phyloP scores from a whole-genome alignment of 64 coral and sea anemone species.

The Montipora cactus region DNA sequence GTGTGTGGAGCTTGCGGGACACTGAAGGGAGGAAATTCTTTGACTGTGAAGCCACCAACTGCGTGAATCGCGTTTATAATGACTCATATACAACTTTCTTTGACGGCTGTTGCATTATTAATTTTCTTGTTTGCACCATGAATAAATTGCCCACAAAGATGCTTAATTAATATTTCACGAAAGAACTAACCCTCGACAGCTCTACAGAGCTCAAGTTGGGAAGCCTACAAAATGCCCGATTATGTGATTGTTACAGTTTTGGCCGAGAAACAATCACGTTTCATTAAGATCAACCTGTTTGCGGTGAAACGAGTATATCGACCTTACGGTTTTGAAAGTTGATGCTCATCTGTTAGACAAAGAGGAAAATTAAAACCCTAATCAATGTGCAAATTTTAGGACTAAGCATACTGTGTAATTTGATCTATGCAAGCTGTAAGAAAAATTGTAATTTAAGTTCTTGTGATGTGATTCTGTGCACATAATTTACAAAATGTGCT shows the following conservation, averaged over 20 bases:
- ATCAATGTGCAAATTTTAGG: neutral
- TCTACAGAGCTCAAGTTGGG: neutral
- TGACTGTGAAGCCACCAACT: neutral
- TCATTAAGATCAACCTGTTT: neutral
- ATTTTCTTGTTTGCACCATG: constrained; percentile 21
- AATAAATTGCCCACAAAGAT: neutral
- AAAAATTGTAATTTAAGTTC: neutral
- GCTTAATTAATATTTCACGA: constrained; percentile 28
- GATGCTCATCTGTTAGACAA: neutral
- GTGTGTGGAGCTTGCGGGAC: neutral
- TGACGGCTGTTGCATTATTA: constrained; percentile 29
- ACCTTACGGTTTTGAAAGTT: neutral
- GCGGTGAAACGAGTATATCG: too few species aligned
- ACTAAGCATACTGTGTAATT: neutral
- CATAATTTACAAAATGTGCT: neutral
- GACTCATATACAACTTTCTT: neutral
- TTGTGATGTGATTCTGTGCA: neutral
- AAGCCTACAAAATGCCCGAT: neutral
- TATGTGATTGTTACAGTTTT: constrained; percentile 12
- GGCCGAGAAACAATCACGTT: neutral
- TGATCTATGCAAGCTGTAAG: neutral
- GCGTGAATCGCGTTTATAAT: neutral
- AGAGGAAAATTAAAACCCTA: neutral
- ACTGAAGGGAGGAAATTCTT: neutral
- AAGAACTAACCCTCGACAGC: neutral